These are phyloP conservation scores for Semnopithecus entellus DNA, from an alignment of 2,113 vertebrate genomes.

Conservation along the genomic window DNA sequence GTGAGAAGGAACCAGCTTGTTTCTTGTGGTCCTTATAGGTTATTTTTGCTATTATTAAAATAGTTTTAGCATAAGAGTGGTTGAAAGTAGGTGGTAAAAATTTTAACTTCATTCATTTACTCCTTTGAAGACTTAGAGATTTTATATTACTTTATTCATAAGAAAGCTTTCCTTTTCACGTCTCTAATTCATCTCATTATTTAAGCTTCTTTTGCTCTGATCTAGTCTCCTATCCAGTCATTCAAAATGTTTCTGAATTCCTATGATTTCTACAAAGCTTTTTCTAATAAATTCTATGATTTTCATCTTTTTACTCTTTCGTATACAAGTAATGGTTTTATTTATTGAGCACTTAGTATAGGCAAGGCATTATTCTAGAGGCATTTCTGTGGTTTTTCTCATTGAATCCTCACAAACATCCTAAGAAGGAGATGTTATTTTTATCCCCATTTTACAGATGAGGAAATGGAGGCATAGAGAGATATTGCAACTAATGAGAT, in stretches of 20 bases:
- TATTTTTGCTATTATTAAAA: slow-evolving; percentile 28
- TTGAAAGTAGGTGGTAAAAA: neutral
- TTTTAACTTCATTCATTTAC: slow-evolving; percentile 18
- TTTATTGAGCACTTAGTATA: neutral
- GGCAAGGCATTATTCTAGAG: neutral
- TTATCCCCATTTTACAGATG: neutral
- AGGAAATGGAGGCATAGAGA: slow-evolving; percentile 6
- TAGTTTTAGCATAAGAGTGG: neutral
- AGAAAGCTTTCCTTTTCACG: slow-evolving; percentile 31
- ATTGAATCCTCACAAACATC: neutral
- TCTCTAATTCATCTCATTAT: neutral
- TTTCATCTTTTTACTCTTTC: slow-evolving; percentile 48
- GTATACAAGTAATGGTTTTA: neutral
- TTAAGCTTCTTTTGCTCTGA: neutral
- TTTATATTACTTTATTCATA: slow-evolving; percentile 43
- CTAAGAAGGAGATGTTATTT: slow-evolving; percentile 4
- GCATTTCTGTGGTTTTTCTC: neutral
- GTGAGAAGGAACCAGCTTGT: slow-evolving; percentile 5
- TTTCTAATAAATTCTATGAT: slow-evolving; percentile 23
- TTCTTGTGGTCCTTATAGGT: neutral
- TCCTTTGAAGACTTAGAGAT: neutral
- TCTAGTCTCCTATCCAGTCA: neutral
- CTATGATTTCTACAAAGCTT: neutral
- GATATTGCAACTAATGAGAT: neutral
- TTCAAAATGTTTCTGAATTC: slow-evolving; percentile 39